phyloP scores from a whole-genome alignment of 2,888 invertebrate species.

The Hyalella azteca region DNA sequence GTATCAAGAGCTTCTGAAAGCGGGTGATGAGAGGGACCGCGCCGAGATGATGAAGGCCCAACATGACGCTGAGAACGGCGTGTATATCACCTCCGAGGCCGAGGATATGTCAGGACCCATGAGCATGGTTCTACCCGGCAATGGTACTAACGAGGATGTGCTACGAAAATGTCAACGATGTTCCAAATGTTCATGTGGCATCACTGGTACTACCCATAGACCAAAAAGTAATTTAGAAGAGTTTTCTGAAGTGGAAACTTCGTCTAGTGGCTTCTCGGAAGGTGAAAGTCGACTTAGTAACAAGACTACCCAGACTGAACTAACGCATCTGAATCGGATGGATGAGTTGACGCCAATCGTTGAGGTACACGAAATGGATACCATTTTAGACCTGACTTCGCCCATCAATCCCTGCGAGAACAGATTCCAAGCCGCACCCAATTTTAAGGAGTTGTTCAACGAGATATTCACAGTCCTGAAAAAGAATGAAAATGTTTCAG shows the following conservation, averaged over 20 bases:
- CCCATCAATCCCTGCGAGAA: conserved; percentile 56
- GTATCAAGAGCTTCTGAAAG: conserved; percentile 59
- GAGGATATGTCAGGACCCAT: conserved; percentile 57
- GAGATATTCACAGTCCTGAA: conserved; percentile 59
- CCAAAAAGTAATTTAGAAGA: conserved; percentile 57
- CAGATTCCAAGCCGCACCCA: conserved; percentile 53
- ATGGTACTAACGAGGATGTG: not conserved
- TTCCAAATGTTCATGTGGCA: conserved; percentile 53
- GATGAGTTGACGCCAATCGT: conserved; percentile 30
- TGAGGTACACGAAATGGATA: conserved; percentile 36
- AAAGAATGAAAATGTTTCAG: conserved; percentile 39
- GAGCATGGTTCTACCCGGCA: conserved; percentile 48
- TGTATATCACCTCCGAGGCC: conserved; percentile 45
- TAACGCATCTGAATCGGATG: not conserved
- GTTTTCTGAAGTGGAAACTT: conserved; percentile 58
- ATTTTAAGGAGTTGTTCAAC: conserved; percentile 59
- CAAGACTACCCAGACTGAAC: conserved; percentile 43
- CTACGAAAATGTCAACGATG: conserved; percentile 53
- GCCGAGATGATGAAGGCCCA: not conserved
- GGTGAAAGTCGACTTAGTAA: conserved; percentile 52
- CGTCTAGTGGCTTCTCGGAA: conserved; percentile 59
- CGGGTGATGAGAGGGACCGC: conserved; percentile 50
- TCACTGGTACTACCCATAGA: conserved; percentile 37
- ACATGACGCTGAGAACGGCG: not conserved
- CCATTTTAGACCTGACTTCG: conserved; percentile 44